A percentile compares a stretch with the other conserved stretches of the same genome.
Conservation (phyloP, 2,888 invertebrate species). For the Caenorhabditis wallacei region DNA sequence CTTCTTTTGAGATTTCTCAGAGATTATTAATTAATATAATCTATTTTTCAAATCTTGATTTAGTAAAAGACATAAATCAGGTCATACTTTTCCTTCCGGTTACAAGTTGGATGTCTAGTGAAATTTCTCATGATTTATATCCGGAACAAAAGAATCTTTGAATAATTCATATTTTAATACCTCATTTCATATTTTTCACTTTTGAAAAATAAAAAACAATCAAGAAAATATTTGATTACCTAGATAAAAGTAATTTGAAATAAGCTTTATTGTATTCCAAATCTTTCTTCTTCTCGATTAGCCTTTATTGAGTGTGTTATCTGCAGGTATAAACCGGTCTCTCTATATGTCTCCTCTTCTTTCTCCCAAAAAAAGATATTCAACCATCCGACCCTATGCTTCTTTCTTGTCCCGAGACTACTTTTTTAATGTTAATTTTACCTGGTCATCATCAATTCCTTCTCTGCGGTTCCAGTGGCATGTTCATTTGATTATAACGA, state of each 20-base stretch:
- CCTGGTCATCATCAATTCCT: conserved; percentile 32
- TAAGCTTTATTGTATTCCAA: conserved; percentile 1
- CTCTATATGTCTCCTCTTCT: background rate
- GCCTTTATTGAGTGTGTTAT: conserved; percentile 36
- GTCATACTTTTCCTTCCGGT: background rate
- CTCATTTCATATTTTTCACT: no score
- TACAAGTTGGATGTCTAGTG: background rate
- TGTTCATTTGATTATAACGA: conserved; percentile 52
- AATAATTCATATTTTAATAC: no score
- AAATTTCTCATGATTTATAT: background rate
- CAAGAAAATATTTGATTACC: no score
- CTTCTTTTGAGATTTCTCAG: background rate
- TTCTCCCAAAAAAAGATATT: conserved; percentile 22
- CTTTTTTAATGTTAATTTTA: conserved; percentile 44
- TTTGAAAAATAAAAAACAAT: no score
- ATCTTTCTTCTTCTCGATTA: conserved; percentile 25
- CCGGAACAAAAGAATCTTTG: no score
- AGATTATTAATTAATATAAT: background rate
- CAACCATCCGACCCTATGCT: conserved; percentile 27
- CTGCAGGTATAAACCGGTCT: conserved; percentile 42
- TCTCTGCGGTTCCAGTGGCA: conserved; percentile 47
- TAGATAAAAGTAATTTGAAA: conserved; percentile 4
- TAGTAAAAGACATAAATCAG: background rate
- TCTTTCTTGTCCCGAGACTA: conserved; percentile 31
- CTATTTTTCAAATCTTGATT: background rate